Evolutionary conservation across 2,797 vertebrate genomes (phyloP).

Genomic region (Lophotriccus pileatus): DNA sequence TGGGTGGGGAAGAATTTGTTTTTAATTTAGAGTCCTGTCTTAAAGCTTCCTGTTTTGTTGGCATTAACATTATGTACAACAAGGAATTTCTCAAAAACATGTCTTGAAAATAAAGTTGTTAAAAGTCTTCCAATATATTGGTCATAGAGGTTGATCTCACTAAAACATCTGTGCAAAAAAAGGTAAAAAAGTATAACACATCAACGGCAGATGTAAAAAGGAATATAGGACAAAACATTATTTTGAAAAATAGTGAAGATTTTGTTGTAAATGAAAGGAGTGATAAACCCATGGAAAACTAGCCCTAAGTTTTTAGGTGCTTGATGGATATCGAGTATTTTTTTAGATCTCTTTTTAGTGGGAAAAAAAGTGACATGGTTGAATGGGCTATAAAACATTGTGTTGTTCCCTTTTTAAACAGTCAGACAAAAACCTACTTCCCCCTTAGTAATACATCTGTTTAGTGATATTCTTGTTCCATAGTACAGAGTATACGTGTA

Average conservation of each 20-base stretch:
- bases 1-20: not conserved
- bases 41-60: conserved; percentile 40
- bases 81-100: not conserved
- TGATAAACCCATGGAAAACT: not conserved
- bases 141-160: not conserved
- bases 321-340: not conserved
- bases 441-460: not conserved
- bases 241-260: not conserved
- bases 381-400: not conserved
- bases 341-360: not conserved
- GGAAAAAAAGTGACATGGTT: not conserved
- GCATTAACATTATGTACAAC: not conserved
- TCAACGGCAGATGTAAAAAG: not conserved
- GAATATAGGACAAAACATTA: not conserved
- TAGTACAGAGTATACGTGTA: not conserved
- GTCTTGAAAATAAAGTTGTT: not conserved
- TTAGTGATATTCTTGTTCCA: not conserved
- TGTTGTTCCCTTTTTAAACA: not conserved
- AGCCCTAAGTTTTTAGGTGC: not conserved
- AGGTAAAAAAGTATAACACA: not conserved
- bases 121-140: not conserved
- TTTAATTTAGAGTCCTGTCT: not conserved
- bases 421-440: not conserved
- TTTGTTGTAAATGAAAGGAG: not conserved
- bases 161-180: not conserved